These are phyloP conservation scores for Ennomos quercinarius DNA, from an alignment of 2,888 invertebrate species.

Conservation along the genomic window DNA sequence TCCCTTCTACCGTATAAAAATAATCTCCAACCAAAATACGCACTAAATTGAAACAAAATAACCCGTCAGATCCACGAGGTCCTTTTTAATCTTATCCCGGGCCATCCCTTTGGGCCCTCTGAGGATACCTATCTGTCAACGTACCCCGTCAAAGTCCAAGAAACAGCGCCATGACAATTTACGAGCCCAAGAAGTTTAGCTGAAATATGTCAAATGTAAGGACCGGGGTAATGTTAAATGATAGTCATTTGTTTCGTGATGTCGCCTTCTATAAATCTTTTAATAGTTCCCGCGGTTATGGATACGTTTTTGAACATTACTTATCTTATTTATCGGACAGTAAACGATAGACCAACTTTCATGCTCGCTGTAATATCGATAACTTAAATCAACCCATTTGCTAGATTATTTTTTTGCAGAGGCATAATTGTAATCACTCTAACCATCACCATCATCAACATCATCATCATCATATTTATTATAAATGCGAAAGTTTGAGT, in stretches of 20 bases:
- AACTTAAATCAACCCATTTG: too few relatives aligned
- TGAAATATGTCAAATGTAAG: conserved; percentile 29
- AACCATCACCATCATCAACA: too few relatives aligned
- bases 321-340: too few relatives aligned
- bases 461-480: too few relatives aligned
- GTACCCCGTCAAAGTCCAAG: conserved; percentile 31
- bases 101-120: conserved; percentile 35
- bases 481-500: too few relatives aligned
- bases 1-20: conserved; percentile 5
- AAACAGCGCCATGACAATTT: conserved; percentile 34
- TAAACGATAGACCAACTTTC: too few relatives aligned
- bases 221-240: conserved; percentile 12
- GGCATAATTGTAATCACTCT: too few relatives aligned
- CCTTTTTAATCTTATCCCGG: conserved; percentile 41
- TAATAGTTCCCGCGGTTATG: too few relatives aligned
- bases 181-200: conserved; percentile 22
- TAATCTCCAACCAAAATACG: conserved; percentile 33
- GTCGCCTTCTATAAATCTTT: too few relatives aligned
- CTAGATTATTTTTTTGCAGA: too few relatives aligned
- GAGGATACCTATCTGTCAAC: conserved; percentile 40
- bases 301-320: too few relatives aligned
- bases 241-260: conserved; percentile 6
- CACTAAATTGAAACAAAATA: conserved; percentile 44
- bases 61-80: conserved; percentile 33
- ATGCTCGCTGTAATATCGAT: too few relatives aligned